phyloP scores from a whole-genome alignment of 2,113 vertebrate genomes.

The Rhizomys pruinosus region DNA sequence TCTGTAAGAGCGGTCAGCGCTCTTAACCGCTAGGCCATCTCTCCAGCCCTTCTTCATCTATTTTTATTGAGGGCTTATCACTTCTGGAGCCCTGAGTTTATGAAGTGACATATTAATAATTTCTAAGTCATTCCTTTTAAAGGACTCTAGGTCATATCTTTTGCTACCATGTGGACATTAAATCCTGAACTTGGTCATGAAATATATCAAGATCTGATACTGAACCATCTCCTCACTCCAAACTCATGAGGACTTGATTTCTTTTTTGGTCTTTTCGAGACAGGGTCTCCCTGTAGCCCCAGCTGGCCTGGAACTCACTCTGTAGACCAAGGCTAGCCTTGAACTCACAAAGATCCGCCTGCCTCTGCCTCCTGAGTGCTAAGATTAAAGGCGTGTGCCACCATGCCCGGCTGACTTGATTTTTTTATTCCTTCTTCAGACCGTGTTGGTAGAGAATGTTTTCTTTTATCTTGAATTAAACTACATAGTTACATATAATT shows the following conservation, averaged over 20 bases:
- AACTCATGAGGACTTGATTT: neutral
- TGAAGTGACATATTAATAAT: constrained; percentile 19
- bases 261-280: too few relatives aligned
- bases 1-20: too few relatives aligned
- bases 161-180: neutral
- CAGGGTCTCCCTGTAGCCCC: too few relatives aligned
- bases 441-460: neutral
- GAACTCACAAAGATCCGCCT: too few relatives aligned
- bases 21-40: too few relatives aligned
- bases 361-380: too few relatives aligned
- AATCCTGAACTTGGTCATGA: neutral
- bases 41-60: neutral
- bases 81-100: neutral
- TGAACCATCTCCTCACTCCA: neutral
- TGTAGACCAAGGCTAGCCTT: too few relatives aligned
- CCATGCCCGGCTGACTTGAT: too few relatives aligned
- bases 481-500: constrained; percentile 33
- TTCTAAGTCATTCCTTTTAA: constrained; percentile 28
- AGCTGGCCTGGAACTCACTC: too few relatives aligned
- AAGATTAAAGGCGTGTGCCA: too few relatives aligned
- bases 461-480: constrained; percentile 50
- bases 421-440: constrained; percentile 49
- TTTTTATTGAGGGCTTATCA: neutral
- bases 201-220: neutral
- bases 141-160: neutral